phyloP scores from a whole-genome alignment of 1,140 invertebrate genomes.

The Aradophagus sp. region DNA sequence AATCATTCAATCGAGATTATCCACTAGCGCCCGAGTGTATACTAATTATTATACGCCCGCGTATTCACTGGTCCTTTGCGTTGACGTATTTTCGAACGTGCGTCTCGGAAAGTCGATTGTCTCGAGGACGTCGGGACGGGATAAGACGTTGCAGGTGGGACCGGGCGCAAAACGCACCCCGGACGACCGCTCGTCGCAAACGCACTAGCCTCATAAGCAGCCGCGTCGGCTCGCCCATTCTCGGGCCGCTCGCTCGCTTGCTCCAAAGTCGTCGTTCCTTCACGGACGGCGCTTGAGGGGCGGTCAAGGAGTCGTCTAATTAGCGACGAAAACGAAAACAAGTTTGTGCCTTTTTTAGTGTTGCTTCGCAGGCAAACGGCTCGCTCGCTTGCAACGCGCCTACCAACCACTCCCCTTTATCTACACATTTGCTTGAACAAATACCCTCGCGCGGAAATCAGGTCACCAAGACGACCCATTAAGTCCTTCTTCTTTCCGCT shows the following conservation, averaged over 20 bases:
- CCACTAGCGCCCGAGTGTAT: conserved; percentile 22
- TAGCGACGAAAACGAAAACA: conserved; percentile 77
- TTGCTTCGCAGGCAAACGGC: conserved; percentile 46
- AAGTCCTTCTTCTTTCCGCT: conserved; percentile 26
- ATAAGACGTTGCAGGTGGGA: too few relatives aligned
- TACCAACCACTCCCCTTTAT: conserved; percentile 42
- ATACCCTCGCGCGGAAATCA: conserved; percentile 55
- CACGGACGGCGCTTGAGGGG: conserved; percentile 68
- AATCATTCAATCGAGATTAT: too few relatives aligned
- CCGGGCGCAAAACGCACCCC: conserved; percentile 69
- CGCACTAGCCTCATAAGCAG: conserved; percentile 66
- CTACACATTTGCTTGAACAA: conserved; percentile 35
- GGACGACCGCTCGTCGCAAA: conserved; percentile 69
- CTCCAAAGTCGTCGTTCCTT: conserved; percentile 65
- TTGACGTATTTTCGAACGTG: conserved; percentile 4
- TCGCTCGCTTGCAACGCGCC: conserved; percentile 8
- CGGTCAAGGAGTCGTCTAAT: conserved; percentile 76
- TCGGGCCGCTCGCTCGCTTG: conserved; percentile 49
- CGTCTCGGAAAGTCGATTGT: not conserved
- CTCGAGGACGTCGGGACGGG: too few relatives aligned
- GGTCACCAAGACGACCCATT: conserved; percentile 68
- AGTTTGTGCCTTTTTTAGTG: conserved; percentile 72
- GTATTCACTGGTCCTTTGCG: not conserved
- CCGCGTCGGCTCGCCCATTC: conserved; percentile 32
- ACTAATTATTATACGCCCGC: not conserved